Base-by-base conservation (phyloP, 2,113 vertebrate species). In the Euleptes europaea region DNA sequence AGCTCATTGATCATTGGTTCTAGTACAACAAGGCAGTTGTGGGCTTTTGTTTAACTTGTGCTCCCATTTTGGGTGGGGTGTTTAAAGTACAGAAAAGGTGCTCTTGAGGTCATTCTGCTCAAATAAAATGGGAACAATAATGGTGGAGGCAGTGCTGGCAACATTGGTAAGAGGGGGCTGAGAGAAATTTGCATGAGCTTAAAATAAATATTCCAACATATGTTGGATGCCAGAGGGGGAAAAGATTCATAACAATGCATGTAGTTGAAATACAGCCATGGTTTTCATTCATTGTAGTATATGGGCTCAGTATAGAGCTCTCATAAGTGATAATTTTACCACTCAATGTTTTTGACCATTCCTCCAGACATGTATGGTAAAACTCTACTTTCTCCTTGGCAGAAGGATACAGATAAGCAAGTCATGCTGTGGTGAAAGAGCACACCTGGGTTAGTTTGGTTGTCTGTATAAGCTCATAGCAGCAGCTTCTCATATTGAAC, bases 41-140 rank as follows among this genome's bases (percentile, higher is more conserved):
- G 90, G 67, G 91, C 92, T 94, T 96, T 95, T 96, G 94, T 96
- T 92, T 91, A 82, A 82, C 86, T 87, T 90, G 79, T 82, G 85
- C 90, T 92, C 89, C 91, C 80, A 73, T 63, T 93, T 93, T 92
- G 90, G 92, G 86, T 0, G 1, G 82, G 63, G 83, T 86, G 66
- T 90, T 94, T 92, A 90, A 88, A 90, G 92, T 88, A 88, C 31
- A 74, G 35, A 84, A 84, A 90, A 94, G 95, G 92, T 86, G 94
- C 90, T 88, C 86, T 80, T 74, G 88, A 85, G 92, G 88, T 94
- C 60, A 60, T 91, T 90, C 89, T 94, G 91, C 86, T 88, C 63
- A 84, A 93, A 86, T 69, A 88, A 63, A 91, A 72, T 49, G 0
- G 2, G 73, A 69, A 92, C 83, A 90, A 93, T 89, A 86, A 75